phyloP scores from a whole-genome alignment of 2,797 vertebrate species.

The Coilia nasus region DNA sequence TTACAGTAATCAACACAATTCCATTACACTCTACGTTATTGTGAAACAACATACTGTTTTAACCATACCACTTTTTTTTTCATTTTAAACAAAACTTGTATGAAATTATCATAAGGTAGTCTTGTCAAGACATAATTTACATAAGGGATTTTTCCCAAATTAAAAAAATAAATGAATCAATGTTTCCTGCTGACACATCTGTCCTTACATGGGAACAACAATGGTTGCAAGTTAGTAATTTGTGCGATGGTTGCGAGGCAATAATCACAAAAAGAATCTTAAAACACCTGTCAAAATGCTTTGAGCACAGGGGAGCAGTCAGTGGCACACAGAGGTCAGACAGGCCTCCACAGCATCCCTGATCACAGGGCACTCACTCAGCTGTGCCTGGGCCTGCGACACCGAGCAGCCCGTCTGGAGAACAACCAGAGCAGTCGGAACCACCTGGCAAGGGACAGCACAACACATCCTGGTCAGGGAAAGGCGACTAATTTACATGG shows the following conservation, averaged over 20 bases:
- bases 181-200: too few relatives aligned
- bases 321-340: conserved; percentile 45
- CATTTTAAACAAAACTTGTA: too few relatives aligned
- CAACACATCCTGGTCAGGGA: neutral
- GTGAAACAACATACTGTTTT: neutral
- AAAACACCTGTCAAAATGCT: neutral
- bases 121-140: too few relatives aligned
- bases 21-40: neutral
- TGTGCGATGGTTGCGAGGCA: too few relatives aligned
- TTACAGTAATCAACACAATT: neutral
- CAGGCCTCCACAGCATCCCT: conserved; percentile 71
- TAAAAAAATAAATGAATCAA: too few relatives aligned
- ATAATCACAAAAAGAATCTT: neutral
- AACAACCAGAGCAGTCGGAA: conserved; percentile 74
- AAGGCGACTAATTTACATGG: neutral
- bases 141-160: too few relatives aligned
- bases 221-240: too few relatives aligned
- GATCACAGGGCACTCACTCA: conserved; percentile 65
- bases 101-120: too few relatives aligned
- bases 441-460: conserved; percentile 63
- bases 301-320: neutral
- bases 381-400: conserved; percentile 62
- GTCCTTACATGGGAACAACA: too few relatives aligned
- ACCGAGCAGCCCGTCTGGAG: conserved; percentile 69
- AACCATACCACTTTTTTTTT: neutral